Conservation (phyloP, 2,113 vertebrate species). For the Microcebus tavaratra region DNA sequence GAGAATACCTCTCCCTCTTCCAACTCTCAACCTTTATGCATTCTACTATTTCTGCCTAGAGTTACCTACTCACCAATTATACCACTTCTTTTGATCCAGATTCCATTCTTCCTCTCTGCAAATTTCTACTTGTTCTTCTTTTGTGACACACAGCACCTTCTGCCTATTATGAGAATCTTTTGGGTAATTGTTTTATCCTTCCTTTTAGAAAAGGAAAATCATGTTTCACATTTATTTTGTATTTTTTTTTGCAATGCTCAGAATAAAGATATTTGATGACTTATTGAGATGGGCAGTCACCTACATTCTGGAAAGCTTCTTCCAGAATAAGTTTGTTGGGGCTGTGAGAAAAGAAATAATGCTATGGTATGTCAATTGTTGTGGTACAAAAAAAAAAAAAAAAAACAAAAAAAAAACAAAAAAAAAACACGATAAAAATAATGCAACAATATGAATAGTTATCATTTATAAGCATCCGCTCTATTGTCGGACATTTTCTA, state of each 20-base stretch:
- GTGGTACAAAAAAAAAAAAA: not conserved
- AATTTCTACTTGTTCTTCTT: not conserved
- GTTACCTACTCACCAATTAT: not conserved
- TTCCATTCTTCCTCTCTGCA: not conserved
- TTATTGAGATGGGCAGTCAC: not conserved
- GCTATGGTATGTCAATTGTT: not conserved
- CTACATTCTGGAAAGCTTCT: constrained; percentile 1
- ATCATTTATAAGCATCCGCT: constrained; percentile 1
- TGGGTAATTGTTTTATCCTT: constrained; percentile 24
- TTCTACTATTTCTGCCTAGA: not conserved
- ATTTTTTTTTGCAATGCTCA: constrained; percentile 30
- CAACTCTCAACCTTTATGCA: not conserved
- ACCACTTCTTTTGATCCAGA: not conserved
- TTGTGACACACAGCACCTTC: not conserved
- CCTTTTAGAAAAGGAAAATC: constrained; percentile 5
- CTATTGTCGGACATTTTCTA: not conserved
- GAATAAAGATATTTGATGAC: constrained; percentile 26
- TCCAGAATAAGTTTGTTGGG: not conserved
- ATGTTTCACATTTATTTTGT: not conserved
- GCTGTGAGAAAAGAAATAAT: not conserved
- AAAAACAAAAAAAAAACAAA: not conserved
- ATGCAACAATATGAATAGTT: constrained; percentile 1
- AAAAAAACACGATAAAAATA: not conserved
- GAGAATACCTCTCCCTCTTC: not conserved
- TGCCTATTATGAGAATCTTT: not conserved